Conservation (phyloP, 2,888 invertebrate genomes). For the Stenoptilia bipunctidactyla region DNA sequence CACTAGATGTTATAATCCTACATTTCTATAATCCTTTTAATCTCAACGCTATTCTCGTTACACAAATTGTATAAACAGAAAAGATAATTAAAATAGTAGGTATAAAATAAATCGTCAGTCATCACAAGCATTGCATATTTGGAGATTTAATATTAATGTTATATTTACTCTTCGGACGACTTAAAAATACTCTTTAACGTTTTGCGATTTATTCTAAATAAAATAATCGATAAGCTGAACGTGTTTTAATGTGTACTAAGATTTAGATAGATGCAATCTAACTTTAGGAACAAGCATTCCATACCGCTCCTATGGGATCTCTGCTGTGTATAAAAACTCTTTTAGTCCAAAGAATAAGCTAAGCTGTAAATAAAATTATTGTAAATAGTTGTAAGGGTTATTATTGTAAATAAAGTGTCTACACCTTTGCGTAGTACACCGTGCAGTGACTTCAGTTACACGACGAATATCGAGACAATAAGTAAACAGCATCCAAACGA, state of each 20-base stretch:
- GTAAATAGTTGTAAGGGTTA: slow-evolving; percentile 25
- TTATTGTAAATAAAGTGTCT: slow-evolving; percentile 52
- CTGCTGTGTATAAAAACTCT: slow-evolving; percentile 63
- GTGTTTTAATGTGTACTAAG: slow-evolving; percentile 34
- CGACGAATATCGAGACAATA: slow-evolving; percentile 47
- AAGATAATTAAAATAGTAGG: too few relatives aligned
- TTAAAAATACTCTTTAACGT: too few relatives aligned
- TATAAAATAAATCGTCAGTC: too few relatives aligned
- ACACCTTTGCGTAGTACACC: slow-evolving; percentile 18
- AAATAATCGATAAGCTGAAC: slow-evolving; percentile 42
- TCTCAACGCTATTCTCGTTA: too few relatives aligned
- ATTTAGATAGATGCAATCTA: slow-evolving; percentile 61
- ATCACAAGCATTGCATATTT: too few relatives aligned
- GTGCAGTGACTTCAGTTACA: slow-evolving; percentile 12
- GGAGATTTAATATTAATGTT: too few relatives aligned
- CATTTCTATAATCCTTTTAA: slow-evolving; percentile 3
- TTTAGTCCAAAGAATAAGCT: slow-evolving; percentile 51
- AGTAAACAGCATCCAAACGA: slow-evolving; percentile 27
- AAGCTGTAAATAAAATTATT: slow-evolving; percentile 38
- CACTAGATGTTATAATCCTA: slow-evolving; percentile 20
- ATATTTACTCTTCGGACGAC: too few relatives aligned
- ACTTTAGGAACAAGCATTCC: slow-evolving; percentile 64
- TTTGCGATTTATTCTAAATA: slow-evolving; percentile 7
- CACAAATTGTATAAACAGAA: too few relatives aligned
- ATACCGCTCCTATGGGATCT: slow-evolving; percentile 65